Percentiles rank a stretch among this genome's conserved stretches.
Evolutionary conservation across 2,797 vertebrate genomes (phyloP).

Genomic region (Smutsia gigantea): DNA sequence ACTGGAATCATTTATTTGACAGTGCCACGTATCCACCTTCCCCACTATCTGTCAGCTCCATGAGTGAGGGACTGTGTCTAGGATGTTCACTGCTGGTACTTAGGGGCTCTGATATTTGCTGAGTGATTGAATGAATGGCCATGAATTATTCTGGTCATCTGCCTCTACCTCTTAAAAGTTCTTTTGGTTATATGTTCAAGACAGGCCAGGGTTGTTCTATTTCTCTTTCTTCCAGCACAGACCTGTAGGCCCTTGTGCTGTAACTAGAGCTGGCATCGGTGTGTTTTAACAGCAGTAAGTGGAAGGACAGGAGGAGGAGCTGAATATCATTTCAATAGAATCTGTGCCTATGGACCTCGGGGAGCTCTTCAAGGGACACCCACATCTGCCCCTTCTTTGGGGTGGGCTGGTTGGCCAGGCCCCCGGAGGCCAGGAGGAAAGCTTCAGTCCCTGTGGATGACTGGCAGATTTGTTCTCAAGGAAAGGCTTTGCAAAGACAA

Average conservation of each 20-base stretch:
- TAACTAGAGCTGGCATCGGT: neutral
- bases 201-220: neutral
- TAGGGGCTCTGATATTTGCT: neutral
- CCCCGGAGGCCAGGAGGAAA: neutral
- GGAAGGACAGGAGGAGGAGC: no score
- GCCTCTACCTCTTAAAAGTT: neutral
- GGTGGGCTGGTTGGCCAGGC: neutral
- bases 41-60: neutral
- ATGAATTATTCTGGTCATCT: neutral
- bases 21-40: neutral
- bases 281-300: neutral
- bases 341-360: neutral
- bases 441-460: neutral
- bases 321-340: neutral
- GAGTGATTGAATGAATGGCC: neutral
- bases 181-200: neutral
- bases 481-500: slow-evolving; percentile 68
- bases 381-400: neutral
- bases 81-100: neutral
- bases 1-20: neutral
- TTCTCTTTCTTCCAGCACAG: neutral
- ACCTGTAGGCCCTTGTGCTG: neutral
- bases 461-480: neutral
- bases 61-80: neutral
- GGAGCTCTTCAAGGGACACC: neutral